Evolutionary conservation across 92 coral and sea anemone species (phyloP).

Genomic region (Bergia puertoricense): DNA sequence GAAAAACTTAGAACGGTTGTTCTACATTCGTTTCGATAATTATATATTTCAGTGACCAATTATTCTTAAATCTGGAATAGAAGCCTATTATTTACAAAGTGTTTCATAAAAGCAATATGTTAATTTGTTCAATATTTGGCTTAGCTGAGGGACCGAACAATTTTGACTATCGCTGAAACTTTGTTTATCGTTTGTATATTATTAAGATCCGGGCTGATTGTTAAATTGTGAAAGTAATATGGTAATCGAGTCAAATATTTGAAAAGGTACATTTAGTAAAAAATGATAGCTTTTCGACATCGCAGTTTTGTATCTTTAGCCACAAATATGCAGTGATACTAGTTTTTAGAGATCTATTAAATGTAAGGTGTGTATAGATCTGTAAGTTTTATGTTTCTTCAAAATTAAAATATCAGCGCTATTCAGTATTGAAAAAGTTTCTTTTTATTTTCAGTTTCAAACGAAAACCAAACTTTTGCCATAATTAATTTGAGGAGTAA

Average conservation of each 20-base stretch:
- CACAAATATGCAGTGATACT: not conserved
- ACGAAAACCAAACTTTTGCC: not conserved
- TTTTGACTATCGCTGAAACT: not conserved
- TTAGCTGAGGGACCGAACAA: not conserved
- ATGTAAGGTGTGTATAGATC: too few species aligned
- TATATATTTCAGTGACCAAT: not conserved
- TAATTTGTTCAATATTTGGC: conserved; percentile 18
- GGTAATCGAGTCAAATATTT: conserved; percentile 29
- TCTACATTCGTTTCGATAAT: too few species aligned
- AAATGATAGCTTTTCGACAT: not conserved
- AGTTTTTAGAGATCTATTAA: not conserved
- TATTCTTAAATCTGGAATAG: not conserved
- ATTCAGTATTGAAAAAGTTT: too few species aligned
- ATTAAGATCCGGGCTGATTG: conserved; percentile 45
- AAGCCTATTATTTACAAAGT: not conserved
- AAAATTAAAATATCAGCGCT: too few species aligned
- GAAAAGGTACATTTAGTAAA: conserved; percentile 21
- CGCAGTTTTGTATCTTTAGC: not conserved
- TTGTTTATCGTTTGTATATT: conserved; percentile 35
- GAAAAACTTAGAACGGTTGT: too few species aligned
- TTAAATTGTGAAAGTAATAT: conserved; percentile 32
- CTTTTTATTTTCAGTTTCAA: not conserved
- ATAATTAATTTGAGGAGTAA: not conserved
- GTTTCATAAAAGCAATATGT: conserved; percentile 21
- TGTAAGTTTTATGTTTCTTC: too few species aligned